Evolutionary conservation across 2,797 vertebrate species (phyloP).

Genomic region (Oreochromis mossambicus): DNA sequence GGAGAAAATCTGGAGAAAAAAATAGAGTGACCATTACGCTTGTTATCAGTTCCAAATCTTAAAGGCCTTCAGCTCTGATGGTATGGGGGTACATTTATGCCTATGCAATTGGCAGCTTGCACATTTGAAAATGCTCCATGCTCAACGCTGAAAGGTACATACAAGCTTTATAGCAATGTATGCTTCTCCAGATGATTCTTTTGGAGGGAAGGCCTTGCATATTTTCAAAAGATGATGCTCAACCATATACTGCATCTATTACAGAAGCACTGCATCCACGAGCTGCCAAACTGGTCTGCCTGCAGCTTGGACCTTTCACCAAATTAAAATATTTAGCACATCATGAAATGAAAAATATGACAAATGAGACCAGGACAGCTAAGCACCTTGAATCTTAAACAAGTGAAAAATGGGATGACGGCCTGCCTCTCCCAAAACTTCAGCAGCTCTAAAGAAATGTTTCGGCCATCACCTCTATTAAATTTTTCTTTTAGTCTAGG

Average conservation of each 20-base stretch:
- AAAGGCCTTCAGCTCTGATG: neutral
- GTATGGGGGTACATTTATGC: neutral
- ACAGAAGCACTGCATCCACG: neutral
- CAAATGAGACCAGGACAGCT: too few species aligned
- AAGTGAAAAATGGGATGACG: accelerated
- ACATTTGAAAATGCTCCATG: neutral
- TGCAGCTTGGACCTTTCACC: neutral
- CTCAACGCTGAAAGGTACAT: neutral
- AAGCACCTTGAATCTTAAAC: accelerated
- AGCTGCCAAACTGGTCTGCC: neutral
- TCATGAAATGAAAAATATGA: neutral
- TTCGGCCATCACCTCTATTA: neutral
- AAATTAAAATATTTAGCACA: neutral
- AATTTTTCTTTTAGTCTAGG: neutral
- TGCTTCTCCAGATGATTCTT: neutral
- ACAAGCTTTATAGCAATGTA: neutral
- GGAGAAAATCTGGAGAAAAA: neutral
- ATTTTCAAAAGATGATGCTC: neutral
- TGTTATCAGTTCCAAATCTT: neutral
- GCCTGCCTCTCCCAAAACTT: neutral
- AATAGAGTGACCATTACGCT: neutral
- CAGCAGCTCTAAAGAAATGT: neutral
- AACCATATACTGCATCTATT: neutral
- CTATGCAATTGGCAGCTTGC: neutral
- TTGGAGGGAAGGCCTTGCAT: neutral